Percentiles rank a stretch among this genome's conserved stretches.
Conservation (phyloP, 1,140 invertebrate species). For the Pseudomyrmex dendroicus region DNA sequence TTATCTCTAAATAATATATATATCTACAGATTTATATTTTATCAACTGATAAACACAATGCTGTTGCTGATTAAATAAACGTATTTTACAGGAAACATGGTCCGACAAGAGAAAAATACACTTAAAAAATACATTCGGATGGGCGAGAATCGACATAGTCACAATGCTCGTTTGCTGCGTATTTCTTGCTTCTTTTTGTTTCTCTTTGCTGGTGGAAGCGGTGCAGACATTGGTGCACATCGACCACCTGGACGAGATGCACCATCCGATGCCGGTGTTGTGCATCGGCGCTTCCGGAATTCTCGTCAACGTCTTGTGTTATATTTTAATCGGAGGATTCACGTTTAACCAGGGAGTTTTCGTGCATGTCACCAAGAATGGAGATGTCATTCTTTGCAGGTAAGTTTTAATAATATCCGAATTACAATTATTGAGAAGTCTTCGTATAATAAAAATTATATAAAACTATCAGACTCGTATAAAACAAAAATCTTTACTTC, state of each 20-base stretch:
- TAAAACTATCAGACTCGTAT: too few relatives aligned
- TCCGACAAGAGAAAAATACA: slow-evolving; percentile 86
- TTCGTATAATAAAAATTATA: too few relatives aligned
- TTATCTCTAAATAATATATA: too few relatives aligned
- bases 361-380: slow-evolving; percentile 88
- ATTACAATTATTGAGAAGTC: background rate
- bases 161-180: slow-evolving; percentile 93
- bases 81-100: slow-evolving; percentile 79
- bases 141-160: slow-evolving; percentile 94
- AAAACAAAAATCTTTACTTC: background rate
- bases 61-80: background rate
- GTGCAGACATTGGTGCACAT: slow-evolving; percentile 92
- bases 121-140: slow-evolving; percentile 95
- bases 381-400: slow-evolving; percentile 88
- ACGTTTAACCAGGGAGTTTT: slow-evolving; percentile 92
- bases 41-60: too few relatives aligned
- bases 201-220: slow-evolving; percentile 92
- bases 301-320: slow-evolving; percentile 89
- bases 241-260: slow-evolving; percentile 91
- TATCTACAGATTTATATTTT: too few relatives aligned
- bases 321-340: slow-evolving; percentile 91
- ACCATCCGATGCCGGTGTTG: slow-evolving; percentile 87
- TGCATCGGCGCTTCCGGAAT: slow-evolving; percentile 89
- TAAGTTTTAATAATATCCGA: slow-evolving; percentile 49
- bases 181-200: slow-evolving; percentile 93